Evolutionary conservation across 1,140 invertebrate species (phyloP).

Genomic region (Brachionus manjavacas): DNA sequence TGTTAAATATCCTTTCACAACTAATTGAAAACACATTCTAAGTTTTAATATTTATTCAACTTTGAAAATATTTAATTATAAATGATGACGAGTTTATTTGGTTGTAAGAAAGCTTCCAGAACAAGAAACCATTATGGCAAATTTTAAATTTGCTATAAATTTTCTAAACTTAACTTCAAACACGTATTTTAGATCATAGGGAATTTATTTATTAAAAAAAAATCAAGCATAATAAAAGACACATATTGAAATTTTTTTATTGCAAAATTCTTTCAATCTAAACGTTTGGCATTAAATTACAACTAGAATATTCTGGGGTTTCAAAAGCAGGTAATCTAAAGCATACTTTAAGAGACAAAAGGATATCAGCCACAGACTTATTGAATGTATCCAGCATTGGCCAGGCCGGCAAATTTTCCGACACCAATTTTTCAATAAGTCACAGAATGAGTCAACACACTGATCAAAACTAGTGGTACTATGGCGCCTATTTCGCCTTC

Average conservation of each 20-base stretch:
- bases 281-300: background rate
- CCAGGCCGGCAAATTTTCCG: background rate
- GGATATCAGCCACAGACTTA: background rate
- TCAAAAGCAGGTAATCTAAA: background rate
- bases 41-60: background rate
- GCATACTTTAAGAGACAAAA: background rate
- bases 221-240: slow-evolving; percentile 4
- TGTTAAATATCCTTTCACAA: background rate
- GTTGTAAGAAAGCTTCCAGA: background rate
- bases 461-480: background rate
- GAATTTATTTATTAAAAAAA: background rate
- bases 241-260: background rate
- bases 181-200: background rate
- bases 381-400: background rate
- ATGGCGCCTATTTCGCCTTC: background rate
- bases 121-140: background rate
- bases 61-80: background rate
- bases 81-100: background rate
- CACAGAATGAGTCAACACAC: background rate
- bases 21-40: background rate
- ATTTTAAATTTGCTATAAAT: background rate
- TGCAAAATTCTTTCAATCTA: background rate
- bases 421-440: background rate
- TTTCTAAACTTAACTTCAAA: background rate
- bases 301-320: slow-evolving; percentile 8